These are phyloP conservation scores for Mus spretus DNA, from an alignment of 2,797 vertebrate genomes.

Conservation along the genomic window DNA sequence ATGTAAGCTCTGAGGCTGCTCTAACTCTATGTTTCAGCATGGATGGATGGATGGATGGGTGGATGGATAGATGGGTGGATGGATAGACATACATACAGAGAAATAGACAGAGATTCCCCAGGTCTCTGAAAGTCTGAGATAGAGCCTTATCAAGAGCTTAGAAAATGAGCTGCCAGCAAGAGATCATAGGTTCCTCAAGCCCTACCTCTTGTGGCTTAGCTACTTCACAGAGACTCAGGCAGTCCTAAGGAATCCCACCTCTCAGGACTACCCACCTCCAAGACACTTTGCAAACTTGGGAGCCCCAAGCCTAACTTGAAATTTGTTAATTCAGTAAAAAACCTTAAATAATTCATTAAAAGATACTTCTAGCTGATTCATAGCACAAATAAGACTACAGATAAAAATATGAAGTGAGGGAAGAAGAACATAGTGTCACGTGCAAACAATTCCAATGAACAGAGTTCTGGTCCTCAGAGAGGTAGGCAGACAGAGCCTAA, in stretches of 20 bases:
- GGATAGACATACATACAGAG: background rate
- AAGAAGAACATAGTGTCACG: background rate
- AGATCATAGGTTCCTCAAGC: background rate
- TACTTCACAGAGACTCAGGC: background rate
- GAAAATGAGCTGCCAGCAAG: background rate
- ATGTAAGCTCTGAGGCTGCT: background rate
- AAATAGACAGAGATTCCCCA: background rate
- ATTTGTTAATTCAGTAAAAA: background rate
- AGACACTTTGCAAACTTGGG: background rate
- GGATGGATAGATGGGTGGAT: background rate
- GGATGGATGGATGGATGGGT: background rate
- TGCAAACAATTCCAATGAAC: background rate
- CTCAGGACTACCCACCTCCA: background rate
- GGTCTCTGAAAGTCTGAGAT: background rate
- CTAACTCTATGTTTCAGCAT: background rate
- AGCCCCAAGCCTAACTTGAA: background rate
- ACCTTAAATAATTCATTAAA: background rate
- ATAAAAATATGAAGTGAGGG: background rate
- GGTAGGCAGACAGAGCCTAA: background rate
- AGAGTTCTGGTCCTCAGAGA: background rate
- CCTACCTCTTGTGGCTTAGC: background rate
- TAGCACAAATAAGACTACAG: background rate
- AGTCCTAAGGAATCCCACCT: background rate
- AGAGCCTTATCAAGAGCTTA: background rate
- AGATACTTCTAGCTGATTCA: background rate